Evolutionary conservation across 1,140 invertebrate species (phyloP).

Genomic region (Drosophila sp.): DNA sequence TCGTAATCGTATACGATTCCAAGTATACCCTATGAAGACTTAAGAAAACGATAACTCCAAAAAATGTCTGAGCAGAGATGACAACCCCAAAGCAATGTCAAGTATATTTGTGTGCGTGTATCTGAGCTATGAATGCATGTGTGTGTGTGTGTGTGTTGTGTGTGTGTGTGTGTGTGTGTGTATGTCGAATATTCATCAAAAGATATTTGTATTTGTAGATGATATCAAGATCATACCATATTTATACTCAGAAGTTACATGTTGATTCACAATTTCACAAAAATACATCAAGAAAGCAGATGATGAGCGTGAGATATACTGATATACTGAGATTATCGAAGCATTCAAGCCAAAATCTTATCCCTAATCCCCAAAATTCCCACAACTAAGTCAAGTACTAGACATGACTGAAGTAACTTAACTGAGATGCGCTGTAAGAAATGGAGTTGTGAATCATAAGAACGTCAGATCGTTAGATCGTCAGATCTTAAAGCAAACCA

Average conservation of each 20-base stretch:
- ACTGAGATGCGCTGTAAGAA: neutral
- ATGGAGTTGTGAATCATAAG: conserved; percentile 35
- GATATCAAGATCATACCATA: conserved; percentile 11
- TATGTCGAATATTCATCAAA: conserved; percentile 3
- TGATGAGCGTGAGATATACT: neutral
- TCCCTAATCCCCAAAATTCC: no score
- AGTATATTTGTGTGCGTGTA: conserved; percentile 5
- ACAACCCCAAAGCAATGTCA: conserved; percentile 37
- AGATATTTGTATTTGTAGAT: conserved; percentile 7
- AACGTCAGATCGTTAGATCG: no score
- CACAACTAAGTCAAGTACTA: no score
- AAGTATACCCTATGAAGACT: conserved; percentile 3
- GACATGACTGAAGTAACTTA: neutral
- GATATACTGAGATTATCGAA: no score
- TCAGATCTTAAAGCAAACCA: no score
- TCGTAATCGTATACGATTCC: conserved; percentile 2
- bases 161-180: neutral
- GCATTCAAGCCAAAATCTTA: no score
- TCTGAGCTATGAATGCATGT: conserved; percentile 5
- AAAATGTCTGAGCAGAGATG: conserved; percentile 5
- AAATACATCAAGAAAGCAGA: neutral
- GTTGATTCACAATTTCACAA: conserved; percentile 3
- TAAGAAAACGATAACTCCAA: conserved; percentile 13
- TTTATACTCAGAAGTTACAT: conserved; percentile 13
- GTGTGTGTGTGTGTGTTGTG: neutral